These are phyloP conservation scores for Cepphus grylle DNA, from an alignment of 2,113 vertebrate genomes.

Conservation along the genomic window DNA sequence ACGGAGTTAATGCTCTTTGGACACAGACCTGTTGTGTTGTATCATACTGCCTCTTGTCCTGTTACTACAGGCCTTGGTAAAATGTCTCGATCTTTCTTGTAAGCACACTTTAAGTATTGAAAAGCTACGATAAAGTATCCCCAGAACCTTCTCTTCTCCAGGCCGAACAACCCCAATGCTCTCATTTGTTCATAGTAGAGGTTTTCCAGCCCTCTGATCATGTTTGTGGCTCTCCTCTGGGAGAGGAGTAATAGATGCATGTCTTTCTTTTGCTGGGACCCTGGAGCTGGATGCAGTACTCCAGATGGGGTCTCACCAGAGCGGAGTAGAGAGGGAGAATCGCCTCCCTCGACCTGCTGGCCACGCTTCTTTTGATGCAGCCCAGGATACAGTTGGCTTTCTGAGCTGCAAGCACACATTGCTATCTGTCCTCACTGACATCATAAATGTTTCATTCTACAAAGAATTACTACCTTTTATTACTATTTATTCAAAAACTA, in stretches of 20 bases:
- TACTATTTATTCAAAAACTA: neutral
- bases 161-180: neutral
- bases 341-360: neutral
- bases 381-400: neutral
- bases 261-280: neutral
- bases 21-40: neutral
- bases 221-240: neutral
- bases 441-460: neutral
- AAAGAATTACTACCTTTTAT: neutral
- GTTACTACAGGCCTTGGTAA: neutral
- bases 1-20: neutral
- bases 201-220: neutral
- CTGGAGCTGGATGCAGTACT: neutral
- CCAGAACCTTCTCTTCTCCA: neutral
- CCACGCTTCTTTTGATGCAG: neutral
- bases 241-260: neutral
- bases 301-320: neutral
- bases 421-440: neutral
- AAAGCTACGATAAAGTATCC: neutral
- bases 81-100: neutral
- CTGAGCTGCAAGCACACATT: neutral
- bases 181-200: neutral
- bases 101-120: neutral
- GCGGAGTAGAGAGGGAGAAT: neutral
- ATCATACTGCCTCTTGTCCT: neutral